Evolutionary conservation across 2,797 vertebrate species (phyloP), one percentile per base, ranked within the genome.

Genomic region (Tapera naevia): DNA sequence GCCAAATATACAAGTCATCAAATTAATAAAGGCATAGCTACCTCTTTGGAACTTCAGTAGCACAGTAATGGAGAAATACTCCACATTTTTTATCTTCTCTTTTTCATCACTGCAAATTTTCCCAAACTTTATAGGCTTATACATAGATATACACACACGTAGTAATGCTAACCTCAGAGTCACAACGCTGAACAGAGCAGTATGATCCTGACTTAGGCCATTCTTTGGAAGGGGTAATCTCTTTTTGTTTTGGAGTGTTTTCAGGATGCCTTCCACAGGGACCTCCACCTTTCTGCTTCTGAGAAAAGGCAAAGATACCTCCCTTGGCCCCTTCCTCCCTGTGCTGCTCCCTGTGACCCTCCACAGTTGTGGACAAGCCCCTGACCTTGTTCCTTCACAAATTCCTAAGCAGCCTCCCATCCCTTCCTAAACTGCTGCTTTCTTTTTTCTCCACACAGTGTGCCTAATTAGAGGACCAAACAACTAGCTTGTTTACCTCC

Each of bases 331-430:
- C 23, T 48, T 62, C 60, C n/a, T 61, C 19, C 13, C 4, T 39
- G 2, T 28, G 37, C 48, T 62, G 60, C n/a, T 61, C 19, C 13
- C 4, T 39, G 2, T 28, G 37, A 10, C 32, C 25, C 13, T 43
- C 48, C 67, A 39, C 1, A 1, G 15, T 35, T 1, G 0, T 13
- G 11, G 18, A 45, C 33, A 61, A 69, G 17, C 11, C 11, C 39
- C 14, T 1, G 0, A 10, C 7, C 11, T 41, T 21, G 7, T 43
- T 46, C 23, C 48, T 87, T 50, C 45, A 13, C 5, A 3, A 91
- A 35, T 30, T 53, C 54, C 60, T 86, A 32, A 13, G 9, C 25
- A 23, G 17, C 35, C 79, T 65, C 17, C 28, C 23, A 33, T 45
- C 48, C 81, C 56, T 78, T 70, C 8, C 33, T 54, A 71, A 80